Evolutionary conservation across 30 jellyfish, hydroid and myxozoan genomes (phyloP), one percentile per base, ranked within the genome.

Genomic region (Aurelia sp.): DNA sequence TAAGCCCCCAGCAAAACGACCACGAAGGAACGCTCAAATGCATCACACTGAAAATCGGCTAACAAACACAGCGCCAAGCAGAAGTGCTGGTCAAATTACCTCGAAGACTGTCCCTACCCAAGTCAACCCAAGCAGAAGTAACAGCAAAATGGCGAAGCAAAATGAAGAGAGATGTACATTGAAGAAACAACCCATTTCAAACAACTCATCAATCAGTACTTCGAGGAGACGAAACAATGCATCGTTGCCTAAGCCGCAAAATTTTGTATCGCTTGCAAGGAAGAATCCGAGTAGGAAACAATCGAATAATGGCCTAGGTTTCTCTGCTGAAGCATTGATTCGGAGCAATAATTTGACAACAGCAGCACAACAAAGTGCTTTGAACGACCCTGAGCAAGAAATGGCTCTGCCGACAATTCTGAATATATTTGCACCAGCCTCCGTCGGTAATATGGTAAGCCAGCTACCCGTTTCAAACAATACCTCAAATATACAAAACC

Each of bases 381-480:
- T 64, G 13, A 74, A 75, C 8, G 92, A 83, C 4, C 40, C 76
- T 31, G 82, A 71, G 31, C 91, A 87, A 37, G 90, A 78, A 61
- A 82, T 61, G 50, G 50, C 77, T 35, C 86, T 93, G 23, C 98
- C 98, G 4, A 93, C 98, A 4, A 93, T 93, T 70, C 73, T 93
- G 27, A 93, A 93, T 70, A 93, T 93, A 12, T 93, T 93, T 76
- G 97, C 98, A 1, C 98, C 98, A 44, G 98, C 96, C 27, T 90
- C 96, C 31, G 82, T 93, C 7, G 93, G 87, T 23, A 83, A 63
- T 21, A 93, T 87, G 94, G 80, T 79, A 22, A 66, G 41, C 73
- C 89, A 78, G 31, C 23, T 78, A 19, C 84, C 92, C 3, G 16
- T 72, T 52, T 71, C 92, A 17, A 37, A 66, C 78, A 69, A 64